Evolutionary conservation across 2,797 vertebrate species (phyloP).

Genomic region (Chanos chanos): DNA sequence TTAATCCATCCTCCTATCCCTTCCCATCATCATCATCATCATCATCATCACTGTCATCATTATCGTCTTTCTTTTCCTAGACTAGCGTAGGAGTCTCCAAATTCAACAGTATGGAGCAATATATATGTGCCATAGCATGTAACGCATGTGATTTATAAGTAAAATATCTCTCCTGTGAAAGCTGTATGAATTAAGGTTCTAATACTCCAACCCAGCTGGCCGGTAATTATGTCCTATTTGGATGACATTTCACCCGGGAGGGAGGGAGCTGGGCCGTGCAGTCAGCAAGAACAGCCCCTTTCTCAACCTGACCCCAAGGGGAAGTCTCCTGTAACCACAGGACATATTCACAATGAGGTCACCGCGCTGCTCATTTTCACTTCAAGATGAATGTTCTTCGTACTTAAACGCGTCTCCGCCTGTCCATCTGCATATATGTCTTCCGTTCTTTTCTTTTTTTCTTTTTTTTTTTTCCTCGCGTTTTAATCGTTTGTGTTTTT

Average conservation of each 20-base stretch:
- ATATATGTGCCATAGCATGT: too few species aligned
- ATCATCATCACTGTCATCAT: too few species aligned
- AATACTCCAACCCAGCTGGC: constrained; percentile 29
- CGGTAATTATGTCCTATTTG: constrained; percentile 40
- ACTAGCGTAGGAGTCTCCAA: not conserved
- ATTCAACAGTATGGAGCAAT: too few species aligned
- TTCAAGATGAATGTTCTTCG: not conserved
- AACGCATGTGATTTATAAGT: constrained; percentile 47
- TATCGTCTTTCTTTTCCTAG: too few species aligned
- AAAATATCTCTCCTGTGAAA: constrained; percentile 6
- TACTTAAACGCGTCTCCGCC: not conserved
- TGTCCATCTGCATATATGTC: not conserved
- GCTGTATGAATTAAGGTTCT: constrained; percentile 28
- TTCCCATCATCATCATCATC: too few species aligned
- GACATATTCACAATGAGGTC: too few species aligned
- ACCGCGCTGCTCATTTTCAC: not conserved
- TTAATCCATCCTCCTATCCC: too few species aligned
- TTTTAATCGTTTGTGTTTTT: too few species aligned
- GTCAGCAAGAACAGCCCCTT: too few species aligned
- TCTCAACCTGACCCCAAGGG: not conserved
- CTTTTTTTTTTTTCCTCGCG: too few species aligned
- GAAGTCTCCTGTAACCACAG: constrained; percentile 10
- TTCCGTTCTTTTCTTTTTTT: too few species aligned
- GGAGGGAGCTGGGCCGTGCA: too few species aligned
- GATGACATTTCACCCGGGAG: constrained; percentile 18